phyloP scores from a whole-genome alignment of 1,140 invertebrate genomes.

The Myzus persicae region DNA sequence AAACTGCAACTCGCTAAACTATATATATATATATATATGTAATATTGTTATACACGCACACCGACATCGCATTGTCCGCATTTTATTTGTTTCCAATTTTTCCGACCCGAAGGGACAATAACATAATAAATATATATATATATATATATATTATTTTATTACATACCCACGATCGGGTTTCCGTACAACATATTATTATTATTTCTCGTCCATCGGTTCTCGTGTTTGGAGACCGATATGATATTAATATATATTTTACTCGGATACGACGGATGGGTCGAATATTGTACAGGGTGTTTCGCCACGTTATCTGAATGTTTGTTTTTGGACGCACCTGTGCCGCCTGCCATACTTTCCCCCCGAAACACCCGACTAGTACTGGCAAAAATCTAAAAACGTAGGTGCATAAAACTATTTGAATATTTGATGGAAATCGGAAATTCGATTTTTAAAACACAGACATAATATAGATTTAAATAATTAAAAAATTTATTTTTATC shows the following conservation, averaged over 20 bases:
- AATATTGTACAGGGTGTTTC: not conserved
- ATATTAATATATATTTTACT: slow-evolving; percentile 13
- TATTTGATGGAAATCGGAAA: not conserved
- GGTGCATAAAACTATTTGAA: not conserved
- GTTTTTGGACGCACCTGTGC: not conserved
- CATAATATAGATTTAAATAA: too few relatives aligned
- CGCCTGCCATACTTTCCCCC: too few relatives aligned
- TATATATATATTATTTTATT: not conserved
- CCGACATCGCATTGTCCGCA: not conserved
- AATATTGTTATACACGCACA: not conserved
- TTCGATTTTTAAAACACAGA: too few relatives aligned
- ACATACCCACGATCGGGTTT: not conserved
- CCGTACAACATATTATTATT: not conserved
- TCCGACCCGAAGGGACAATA: not conserved
- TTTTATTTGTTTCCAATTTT: slow-evolving; percentile 19
- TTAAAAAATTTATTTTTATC: too few relatives aligned
- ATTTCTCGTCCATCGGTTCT: not conserved
- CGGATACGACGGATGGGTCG: not conserved
- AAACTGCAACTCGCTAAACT: not conserved
- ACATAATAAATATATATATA: not conserved
- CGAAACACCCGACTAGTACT: not conserved
- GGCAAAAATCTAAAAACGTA: not conserved
- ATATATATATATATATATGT: not conserved
- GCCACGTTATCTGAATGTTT: not conserved
- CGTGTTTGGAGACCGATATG: not conserved